Conservation (phyloP, 2,888 invertebrate species). For the Sceliomorpha sp. region DNA sequence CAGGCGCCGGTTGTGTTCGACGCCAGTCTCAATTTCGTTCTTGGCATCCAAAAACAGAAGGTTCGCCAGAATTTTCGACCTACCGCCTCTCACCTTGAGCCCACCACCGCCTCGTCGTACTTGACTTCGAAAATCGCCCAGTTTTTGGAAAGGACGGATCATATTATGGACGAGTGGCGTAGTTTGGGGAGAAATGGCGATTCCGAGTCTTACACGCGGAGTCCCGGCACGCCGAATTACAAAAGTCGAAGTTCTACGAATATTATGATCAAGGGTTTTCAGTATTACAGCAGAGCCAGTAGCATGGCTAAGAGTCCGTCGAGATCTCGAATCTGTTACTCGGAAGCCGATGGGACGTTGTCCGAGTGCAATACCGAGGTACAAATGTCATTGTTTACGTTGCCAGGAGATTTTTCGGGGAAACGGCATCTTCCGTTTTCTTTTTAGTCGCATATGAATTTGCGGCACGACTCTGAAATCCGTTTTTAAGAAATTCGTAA, state of each 20-base stretch:
- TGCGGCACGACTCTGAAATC: too few relatives aligned
- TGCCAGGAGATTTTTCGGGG: conserved; percentile 20
- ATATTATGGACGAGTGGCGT: conserved; percentile 93
- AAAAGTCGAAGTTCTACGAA: conserved; percentile 88
- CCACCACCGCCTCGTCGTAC: conserved; percentile 88
- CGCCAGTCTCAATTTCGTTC: conserved; percentile 89
- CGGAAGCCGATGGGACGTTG: conserved; percentile 71
- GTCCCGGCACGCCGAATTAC: conserved; percentile 19
- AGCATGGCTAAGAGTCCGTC: conserved; percentile 73
- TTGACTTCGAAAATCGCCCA: conserved; percentile 89
- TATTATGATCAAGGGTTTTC: conserved; percentile 91
- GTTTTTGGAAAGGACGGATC: conserved; percentile 91
- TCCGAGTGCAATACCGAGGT: conserved; percentile 71
- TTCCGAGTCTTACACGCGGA: conserved; percentile 60
- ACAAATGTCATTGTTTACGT: conserved; percentile 36
- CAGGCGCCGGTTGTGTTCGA: conserved; percentile 90
- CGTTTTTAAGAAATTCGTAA: too few relatives aligned
- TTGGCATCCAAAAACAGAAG: conserved; percentile 87
- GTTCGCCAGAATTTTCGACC: conserved; percentile 86
- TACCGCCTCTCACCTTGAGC: conserved; percentile 88
- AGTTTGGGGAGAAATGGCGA: conserved; percentile 85
- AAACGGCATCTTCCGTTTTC: not conserved
- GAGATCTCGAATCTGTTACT: conserved; percentile 58
- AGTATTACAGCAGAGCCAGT: conserved; percentile 82
- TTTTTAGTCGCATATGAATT: not conserved